Base-by-base conservation (phyloP, 53 echinoderm and acorn worm genomes). In the Apostichopus leukothele region DNA sequence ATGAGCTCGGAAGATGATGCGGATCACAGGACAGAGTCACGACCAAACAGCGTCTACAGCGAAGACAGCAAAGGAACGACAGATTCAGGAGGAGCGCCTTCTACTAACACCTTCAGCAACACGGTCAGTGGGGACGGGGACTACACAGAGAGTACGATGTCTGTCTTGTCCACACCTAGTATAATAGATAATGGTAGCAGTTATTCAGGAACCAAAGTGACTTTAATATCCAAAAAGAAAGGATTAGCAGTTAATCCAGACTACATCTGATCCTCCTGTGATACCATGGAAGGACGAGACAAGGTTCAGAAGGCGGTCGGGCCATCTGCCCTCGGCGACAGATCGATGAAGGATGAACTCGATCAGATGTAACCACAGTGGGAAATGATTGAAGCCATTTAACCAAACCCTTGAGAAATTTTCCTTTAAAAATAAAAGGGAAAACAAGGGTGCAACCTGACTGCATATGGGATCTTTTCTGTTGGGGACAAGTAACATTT, bases 31-130 rank as follows among this genome's bases (percentile, higher is more conserved):
- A 86, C 86, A 9, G 79, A 77, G 12, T 95, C 95, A 10, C 84
- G 96, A 50, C 96, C 96, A 4, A 96, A 94, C 87, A 94, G 94
- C 84, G 90, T 96, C 91, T 94, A 96, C 96, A 96, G 96, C 10
- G 96, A 96, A 75, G 96, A 96, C 89, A 96, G 93, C 83, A 93
- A 93, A 76, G 91, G 86, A 10, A 91, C 91, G 13, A 89, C 87
- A 12, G 93, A 91, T 76, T 91, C 91, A 0, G 93, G 93, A 5
- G 92, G 90, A 25, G 84, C 89, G 18, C 89, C 89, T 7, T 86
- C 92, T 9, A 86, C 78, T n/a, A 84, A 59, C 71, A 86, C 86
- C 87, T 75, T 84, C 88, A 50, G 75, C 59, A 60, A 50, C 74
- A 27, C 76, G 18, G 86, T 86, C 0, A 86, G 76, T 8, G 51